These are phyloP conservation scores for Scrobipalpa atriplicella DNA, from an alignment of 2,888 invertebrate genomes.

Conservation along the genomic window DNA sequence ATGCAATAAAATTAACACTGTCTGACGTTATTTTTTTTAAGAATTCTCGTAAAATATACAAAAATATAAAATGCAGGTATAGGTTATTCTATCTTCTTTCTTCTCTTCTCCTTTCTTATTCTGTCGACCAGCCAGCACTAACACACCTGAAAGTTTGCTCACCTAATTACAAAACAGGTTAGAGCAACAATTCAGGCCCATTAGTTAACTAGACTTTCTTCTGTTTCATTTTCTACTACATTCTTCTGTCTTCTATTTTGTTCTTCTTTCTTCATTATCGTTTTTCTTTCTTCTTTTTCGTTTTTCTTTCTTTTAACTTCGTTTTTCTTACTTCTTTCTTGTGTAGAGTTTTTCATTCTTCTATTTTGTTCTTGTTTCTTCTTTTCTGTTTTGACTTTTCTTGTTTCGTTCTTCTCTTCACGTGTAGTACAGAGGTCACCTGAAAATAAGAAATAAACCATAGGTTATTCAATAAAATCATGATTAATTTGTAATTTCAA, in stretches of 20 bases:
- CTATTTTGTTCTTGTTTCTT: slow-evolving; percentile 10
- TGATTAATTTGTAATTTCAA: no score
- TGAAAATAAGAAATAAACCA: no score
- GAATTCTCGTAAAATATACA: no score
- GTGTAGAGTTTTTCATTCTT: background rate
- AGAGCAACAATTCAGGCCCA: slow-evolving; percentile 93
- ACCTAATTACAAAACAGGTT: slow-evolving; percentile 88
- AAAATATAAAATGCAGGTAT: no score
- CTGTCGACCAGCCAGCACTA: slow-evolving; percentile 76
- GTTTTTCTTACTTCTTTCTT: slow-evolving; percentile 24
- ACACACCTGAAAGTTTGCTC: slow-evolving; percentile 96
- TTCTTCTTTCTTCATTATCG: slow-evolving; percentile 29
- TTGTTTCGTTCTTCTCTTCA: background rate
- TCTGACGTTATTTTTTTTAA: no score
- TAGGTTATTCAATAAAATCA: no score
- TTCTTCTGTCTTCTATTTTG: slow-evolving; percentile 32
- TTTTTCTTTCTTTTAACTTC: background rate
- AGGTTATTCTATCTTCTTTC: background rate
- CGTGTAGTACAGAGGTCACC: no score
- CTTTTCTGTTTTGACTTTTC: background rate
- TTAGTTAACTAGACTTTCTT: slow-evolving; percentile 80
- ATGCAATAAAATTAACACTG: no score
- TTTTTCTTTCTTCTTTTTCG: slow-evolving; percentile 27
- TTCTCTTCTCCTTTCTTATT: slow-evolving; percentile 36
- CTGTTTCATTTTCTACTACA: slow-evolving; percentile 39